Evolutionary conservation across 2,888 invertebrate genomes (phyloP).

Genomic region (Ligdia adustata): DNA sequence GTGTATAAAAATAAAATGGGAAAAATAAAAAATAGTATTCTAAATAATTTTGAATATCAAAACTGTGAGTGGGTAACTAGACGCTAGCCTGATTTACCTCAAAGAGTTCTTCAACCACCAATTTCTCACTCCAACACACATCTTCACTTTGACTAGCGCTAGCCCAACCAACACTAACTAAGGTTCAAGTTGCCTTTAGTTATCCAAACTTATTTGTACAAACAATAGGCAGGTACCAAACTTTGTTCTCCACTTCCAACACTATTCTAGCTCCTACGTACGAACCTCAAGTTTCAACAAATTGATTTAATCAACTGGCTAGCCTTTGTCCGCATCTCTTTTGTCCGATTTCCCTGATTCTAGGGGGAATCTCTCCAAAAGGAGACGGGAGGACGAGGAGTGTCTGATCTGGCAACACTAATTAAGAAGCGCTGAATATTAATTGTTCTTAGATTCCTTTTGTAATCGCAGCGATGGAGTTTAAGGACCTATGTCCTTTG

Average conservation of each 20-base stretch:
- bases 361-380: constrained; percentile 4
- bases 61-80: too few relatives aligned
- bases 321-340: constrained; percentile 25
- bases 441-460: constrained; percentile 11
- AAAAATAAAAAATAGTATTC: too few relatives aligned
- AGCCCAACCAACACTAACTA: too few relatives aligned
- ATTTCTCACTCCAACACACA: too few relatives aligned
- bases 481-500: constrained; percentile 11
- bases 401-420: constrained; percentile 22
- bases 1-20: too few relatives aligned
- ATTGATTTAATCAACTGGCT: constrained; percentile 29
- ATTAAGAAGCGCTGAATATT: constrained; percentile 26
- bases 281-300: constrained; percentile 15
- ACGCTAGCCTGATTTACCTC: too few relatives aligned
- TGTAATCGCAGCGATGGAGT: constrained; percentile 10
- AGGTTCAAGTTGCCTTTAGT: too few relatives aligned
- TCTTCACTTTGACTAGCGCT: too few relatives aligned
- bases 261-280: constrained; percentile 3
- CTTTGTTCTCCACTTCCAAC: neutral
- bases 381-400: neutral
- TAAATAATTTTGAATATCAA: too few relatives aligned
- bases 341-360: constrained; percentile 25
- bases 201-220: neutral
- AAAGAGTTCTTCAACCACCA: too few relatives aligned
- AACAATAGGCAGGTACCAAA: neutral